Evolutionary conservation across 1,140 invertebrate genomes (phyloP), one percentile per base, ranked within the genome.

Genomic region (Aradophagus sp.): DNA sequence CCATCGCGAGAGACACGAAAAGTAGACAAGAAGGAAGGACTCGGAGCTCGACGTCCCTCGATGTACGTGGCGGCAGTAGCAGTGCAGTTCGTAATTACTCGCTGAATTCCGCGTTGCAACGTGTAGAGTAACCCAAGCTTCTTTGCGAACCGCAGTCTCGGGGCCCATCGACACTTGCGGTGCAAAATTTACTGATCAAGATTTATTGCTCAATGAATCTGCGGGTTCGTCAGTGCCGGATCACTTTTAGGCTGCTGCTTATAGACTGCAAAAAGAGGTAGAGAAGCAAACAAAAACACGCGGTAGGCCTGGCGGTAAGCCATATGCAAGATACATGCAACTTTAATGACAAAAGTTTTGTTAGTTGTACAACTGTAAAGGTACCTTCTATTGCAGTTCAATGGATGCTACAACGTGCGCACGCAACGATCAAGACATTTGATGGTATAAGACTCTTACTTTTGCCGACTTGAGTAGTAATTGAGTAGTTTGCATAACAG

Each of bases 21-120:
- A 56, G 32, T 48, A 38, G 68, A 59, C 61, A 68, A 59, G 72
- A 31, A 74, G 63, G 68, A 68, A 73, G 73, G 68, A 72, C 76
- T 70, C 61, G 27, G 56, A 68, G 47, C 44, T 44, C 50, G 52
- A 66, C 52, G 52, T 63, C 77, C 79, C 79, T 73, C 70, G 79
- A 77, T 80, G 71, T 77, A 79, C 78, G 63, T 52, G 12, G 53
- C 53, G 45, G 63, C 53, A 55, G 66, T 48, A 48, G n/a, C 56
- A 29, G 41, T 35, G 52, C 66, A 55, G 52, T 52, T 52, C 66
- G 66, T 69, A 56, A 56, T 53, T 59, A 69, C 53, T 44, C 65
- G 63, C 61, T 35, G 34, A 72, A 50, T 62, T 69, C 44, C 41
- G 26, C 65, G 26, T 38, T 50, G 38, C 62, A 32, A 59, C 48